Evolutionary conservation across 2,113 vertebrate species (phyloP).

Genomic region (Hypanus sabinus): DNA sequence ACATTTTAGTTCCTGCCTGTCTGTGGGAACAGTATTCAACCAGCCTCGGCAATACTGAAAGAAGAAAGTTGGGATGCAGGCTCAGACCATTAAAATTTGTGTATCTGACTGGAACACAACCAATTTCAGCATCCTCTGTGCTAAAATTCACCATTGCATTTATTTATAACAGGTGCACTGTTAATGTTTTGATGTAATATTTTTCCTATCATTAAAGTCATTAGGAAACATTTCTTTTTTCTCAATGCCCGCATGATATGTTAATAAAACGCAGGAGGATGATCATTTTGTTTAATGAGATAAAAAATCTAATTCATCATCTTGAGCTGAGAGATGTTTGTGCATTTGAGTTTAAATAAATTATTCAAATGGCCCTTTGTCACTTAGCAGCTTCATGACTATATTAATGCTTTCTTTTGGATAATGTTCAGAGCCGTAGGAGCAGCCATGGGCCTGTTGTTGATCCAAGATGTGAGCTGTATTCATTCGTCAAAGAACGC

Average conservation of each 20-base stretch:
- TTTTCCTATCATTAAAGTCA: background rate
- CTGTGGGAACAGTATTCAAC: too few relatives aligned
- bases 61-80: too few relatives aligned
- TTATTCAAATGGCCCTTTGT: background rate
- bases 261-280: conserved; percentile 3
- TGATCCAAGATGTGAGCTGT: background rate
- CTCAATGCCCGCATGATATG: background rate
- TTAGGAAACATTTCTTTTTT: background rate
- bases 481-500: background rate
- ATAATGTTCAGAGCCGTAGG: background rate
- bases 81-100: too few relatives aligned
- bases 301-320: conserved; percentile 1
- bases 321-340: background rate
- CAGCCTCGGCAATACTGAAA: too few relatives aligned
- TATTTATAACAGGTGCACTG: background rate
- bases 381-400: background rate
- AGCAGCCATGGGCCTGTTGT: background rate
- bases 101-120: too few relatives aligned
- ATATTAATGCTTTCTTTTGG: background rate
- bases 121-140: too few relatives aligned
- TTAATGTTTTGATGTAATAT: background rate
- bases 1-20: too few relatives aligned
- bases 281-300: conserved; percentile 19
- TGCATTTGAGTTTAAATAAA: background rate
- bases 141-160: too few relatives aligned